Base-by-base conservation (phyloP, 2,113 vertebrate species). In the Poicephalus meyeri region DNA sequence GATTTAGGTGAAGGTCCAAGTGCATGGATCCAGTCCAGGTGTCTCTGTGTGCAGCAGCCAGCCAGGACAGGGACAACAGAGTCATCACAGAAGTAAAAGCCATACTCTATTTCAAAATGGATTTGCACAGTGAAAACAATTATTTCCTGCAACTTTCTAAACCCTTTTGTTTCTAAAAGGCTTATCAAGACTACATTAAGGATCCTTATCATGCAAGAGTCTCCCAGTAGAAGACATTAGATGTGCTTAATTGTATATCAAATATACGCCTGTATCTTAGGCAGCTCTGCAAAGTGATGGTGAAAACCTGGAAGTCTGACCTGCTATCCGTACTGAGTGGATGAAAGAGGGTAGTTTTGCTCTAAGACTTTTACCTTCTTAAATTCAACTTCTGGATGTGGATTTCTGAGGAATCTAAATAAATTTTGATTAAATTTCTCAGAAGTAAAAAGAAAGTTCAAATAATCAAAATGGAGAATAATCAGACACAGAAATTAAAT, bases 41-140 rank as follows among this genome's bases (percentile, higher is more conserved):
- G 47, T 23, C 71, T 17, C 1, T 6, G 7, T 0, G 42, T 5
- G 24, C 44, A 33, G 50, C 15, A 46, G 20, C 3, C 0, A 2
- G 44, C 5, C 55, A 29, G 53, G 15, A n/a, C 4, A 29, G 21
- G 16, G 18, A 28, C 23, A 68, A 44, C 25, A 47, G 29, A 41
- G 31, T 10, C 72, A 74, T 9, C 44, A 5, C 16, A 15, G 29
- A 41, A 37, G 37, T 8, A 64, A 12, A 17, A n/a, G 42, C 28
- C 56, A 39, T 24, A 14, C 17, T 31, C 2, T 0, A 1, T 19
- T 66, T n/a, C 69, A 37, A 16, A 70, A 35, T 0, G 7, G 53
- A 44, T 13, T 4, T 65, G 3, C 21, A 81, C 23, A 21, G 33
- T 1, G 9, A 10, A 6, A 68, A 50, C 21, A 71, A 20, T 24